These are phyloP conservation scores for Toxostoma redivivum DNA, from an alignment of 2,113 vertebrate genomes.

Conservation along the genomic window DNA sequence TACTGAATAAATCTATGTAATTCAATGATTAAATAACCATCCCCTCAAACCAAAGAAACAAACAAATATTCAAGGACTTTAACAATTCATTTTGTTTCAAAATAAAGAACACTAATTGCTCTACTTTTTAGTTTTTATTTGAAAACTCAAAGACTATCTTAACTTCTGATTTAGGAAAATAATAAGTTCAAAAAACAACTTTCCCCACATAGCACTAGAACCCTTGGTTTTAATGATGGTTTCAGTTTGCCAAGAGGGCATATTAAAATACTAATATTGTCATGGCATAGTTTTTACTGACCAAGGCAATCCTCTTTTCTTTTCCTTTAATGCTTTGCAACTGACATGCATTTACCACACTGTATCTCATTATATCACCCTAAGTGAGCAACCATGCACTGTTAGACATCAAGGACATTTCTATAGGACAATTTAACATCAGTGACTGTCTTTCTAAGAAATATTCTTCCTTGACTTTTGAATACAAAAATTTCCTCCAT, in stretches of 20 bases:
- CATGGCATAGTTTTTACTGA: background rate
- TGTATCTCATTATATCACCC: fast-evolving
- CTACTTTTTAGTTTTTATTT: background rate
- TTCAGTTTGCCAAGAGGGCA: background rate
- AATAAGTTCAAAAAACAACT: background rate
- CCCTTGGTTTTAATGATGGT: fast-evolving
- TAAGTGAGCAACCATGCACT: background rate
- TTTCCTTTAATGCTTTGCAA: background rate
- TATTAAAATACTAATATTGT: background rate
- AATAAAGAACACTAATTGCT: background rate
- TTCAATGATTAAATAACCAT: background rate
- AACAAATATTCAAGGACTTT: background rate
- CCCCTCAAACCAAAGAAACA: background rate
- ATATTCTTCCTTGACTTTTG: background rate
- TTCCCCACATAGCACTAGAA: background rate
- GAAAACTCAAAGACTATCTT: background rate
- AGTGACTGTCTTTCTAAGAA: background rate
- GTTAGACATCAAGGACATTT: background rate
- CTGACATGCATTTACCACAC: background rate
- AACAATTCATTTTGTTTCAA: background rate
- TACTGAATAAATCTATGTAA: background rate
- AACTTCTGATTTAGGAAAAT: background rate
- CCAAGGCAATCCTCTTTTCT: background rate
- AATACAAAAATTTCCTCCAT: background rate
- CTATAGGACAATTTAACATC: background rate